A percentile compares a stretch with the other conserved stretches of the same genome.
Evolutionary conservation across 2,113 vertebrate species (phyloP).

Genomic region (Phainopepla nitens): DNA sequence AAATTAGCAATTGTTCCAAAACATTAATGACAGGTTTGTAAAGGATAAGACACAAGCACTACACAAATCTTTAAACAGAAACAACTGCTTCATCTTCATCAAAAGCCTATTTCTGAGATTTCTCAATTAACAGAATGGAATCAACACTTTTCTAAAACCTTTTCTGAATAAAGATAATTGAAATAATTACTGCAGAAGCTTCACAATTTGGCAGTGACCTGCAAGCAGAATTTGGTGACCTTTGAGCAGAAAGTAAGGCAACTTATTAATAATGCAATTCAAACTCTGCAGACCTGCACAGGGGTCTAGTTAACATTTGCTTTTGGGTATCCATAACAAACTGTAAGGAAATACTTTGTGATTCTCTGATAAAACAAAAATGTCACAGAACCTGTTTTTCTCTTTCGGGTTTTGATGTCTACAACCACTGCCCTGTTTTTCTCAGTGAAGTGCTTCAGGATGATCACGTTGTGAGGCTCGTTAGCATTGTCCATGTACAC

Average conservation of each 20-base stretch:
- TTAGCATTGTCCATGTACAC: slow-evolving; percentile 96
- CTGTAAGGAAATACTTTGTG: background rate
- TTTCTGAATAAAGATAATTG: background rate
- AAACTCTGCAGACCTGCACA: background rate
- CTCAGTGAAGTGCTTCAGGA: slow-evolving; percentile 96
- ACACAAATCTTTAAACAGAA: background rate
- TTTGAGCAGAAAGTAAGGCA: background rate
- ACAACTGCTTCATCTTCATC: background rate
- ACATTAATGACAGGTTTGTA: background rate
- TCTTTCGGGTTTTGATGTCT: slow-evolving; percentile 92
- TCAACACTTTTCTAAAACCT: background rate
- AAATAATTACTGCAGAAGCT: background rate
- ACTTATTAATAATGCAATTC: background rate
- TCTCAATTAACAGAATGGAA: background rate
- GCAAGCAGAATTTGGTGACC: background rate
- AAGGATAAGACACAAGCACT: background rate
- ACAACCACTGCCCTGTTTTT: slow-evolving; percentile 95
- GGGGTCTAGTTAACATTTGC: background rate
- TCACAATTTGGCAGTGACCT: background rate
- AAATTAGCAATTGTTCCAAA: background rate
- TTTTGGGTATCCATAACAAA: background rate
- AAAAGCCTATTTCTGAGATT: background rate
- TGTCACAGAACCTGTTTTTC: slow-evolving; percentile 85
- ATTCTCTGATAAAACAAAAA: slow-evolving; percentile 25
- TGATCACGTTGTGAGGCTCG: slow-evolving; percentile 89